phyloP scores from a whole-genome alignment of 1,140 invertebrate genomes.

The Adoxophyes honmai region DNA sequence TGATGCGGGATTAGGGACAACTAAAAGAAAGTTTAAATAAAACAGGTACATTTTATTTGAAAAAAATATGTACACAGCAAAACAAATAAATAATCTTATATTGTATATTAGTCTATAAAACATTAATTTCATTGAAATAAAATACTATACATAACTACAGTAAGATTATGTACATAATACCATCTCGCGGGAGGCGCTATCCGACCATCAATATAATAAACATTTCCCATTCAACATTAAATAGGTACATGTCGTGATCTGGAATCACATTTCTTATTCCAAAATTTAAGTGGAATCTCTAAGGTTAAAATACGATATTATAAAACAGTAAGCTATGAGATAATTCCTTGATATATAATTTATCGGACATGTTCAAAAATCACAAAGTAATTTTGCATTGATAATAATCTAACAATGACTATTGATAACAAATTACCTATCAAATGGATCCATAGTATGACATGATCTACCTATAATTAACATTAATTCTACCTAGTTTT shows the following conservation, averaged over 20 bases:
- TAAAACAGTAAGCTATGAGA: conserved; percentile 64
- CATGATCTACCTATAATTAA: conserved; percentile 58
- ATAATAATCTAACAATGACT: conserved; percentile 64
- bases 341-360: conserved; percentile 52
- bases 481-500: conserved; percentile 57
- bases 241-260: conserved; percentile 56
- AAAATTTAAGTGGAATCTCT: conserved; percentile 55
- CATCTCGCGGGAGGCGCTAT: conserved; percentile 58
- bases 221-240: conserved; percentile 67
- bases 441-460: conserved; percentile 51
- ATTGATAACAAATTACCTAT: conserved; percentile 65
- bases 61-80: conserved; percentile 76
- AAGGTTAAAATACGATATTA: conserved; percentile 61
- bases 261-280: conserved; percentile 48
- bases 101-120: conserved; percentile 77
- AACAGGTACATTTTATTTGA: conserved; percentile 77
- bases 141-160: conserved; percentile 75
- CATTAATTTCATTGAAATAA: conserved; percentile 76
- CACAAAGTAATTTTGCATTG: conserved; percentile 64
- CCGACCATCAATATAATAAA: conserved; percentile 58
- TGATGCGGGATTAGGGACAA: no score
- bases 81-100: conserved; percentile 77
- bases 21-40: conserved; percentile 51
- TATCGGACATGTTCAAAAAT: conserved; percentile 52
- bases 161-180: conserved; percentile 75